Base-by-base conservation (phyloP, 2,888 invertebrate genomes). In the Rugalucina vietnamica region DNA sequence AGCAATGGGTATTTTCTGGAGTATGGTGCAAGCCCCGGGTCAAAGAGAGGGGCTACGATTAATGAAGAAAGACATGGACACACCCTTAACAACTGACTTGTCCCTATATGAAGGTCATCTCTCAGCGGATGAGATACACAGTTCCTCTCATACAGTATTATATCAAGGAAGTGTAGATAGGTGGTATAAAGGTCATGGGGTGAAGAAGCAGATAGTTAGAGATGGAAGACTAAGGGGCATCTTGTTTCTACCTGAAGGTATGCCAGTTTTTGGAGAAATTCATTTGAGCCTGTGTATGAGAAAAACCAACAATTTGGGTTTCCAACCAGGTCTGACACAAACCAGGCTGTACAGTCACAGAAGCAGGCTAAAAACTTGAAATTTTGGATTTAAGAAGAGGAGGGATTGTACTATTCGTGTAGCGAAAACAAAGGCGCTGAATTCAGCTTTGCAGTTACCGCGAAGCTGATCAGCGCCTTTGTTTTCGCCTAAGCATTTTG, bases 1-100 rank as follows among this genome's bases (percentile, higher is more conserved):
- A 10, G 78, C 90, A 18, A 91, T 92, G 92, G 93, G 92, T 2
- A 78, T 93, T 29, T 87, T 93, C 73, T 93, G 92, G 92, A 91
- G 91, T 70, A 86, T 92, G 91, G 77, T 75, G 12, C 86, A 82
- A 21, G 86, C 82, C 18, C 90, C 90, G 14, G 90, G 87, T 2
- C 88, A 90, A 69, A 60, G 37, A 32, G 39, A 60, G 10, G 92
- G 91, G 18, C 71, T 84, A 8, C 81, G 92, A 24, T 57, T 92
- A 21, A 78, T 90, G 81, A 90, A 91, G 78, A 86, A 84, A 50
- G 86, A 91, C 76, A 82, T 91, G 2, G 84, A 88, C 5, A 82
- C 84, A 24, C 92, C 93, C 0, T 73, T 90, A 12, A 65, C 32
- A 10, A 82, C 90, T 14, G 27, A 79, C 0, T 18, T 93, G 8